Conservation (phyloP, 2,113 vertebrate species). For the Coracopsis vasa region DNA sequence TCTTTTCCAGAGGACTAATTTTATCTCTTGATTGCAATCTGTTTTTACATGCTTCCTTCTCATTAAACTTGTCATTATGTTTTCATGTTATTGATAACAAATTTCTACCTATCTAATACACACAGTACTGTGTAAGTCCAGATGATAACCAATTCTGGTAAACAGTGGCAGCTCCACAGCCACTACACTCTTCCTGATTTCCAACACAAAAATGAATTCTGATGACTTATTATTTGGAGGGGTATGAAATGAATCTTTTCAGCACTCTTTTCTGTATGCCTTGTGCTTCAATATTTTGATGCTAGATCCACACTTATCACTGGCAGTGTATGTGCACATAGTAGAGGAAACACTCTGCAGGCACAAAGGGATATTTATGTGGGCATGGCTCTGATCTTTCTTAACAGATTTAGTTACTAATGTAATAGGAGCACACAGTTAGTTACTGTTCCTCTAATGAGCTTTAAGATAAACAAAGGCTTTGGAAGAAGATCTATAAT, state of each 20-base stretch:
- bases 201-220: not conserved
- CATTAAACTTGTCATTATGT: not conserved
- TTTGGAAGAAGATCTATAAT: not conserved
- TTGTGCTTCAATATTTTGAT: not conserved
- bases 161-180: not conserved
- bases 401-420: not conserved
- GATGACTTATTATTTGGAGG: not conserved
- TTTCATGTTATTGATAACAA: not conserved
- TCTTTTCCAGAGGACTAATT: not conserved
- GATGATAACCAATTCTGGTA: not conserved
- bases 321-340: not conserved
- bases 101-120: not conserved
- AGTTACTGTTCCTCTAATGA: not conserved
- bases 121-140: not conserved
- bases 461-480: not conserved
- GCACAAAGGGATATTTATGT: not conserved
- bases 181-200: not conserved
- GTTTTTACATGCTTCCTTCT: not conserved
- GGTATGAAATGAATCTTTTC: not conserved
- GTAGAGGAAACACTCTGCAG: not conserved
- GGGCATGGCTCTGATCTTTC: not conserved
- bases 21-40: not conserved
- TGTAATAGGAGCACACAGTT: not conserved
- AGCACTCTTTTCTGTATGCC: not conserved
- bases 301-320: not conserved